Evolutionary conservation across 2,797 vertebrate genomes (phyloP), one percentile per base, ranked within the genome.

Genomic region (Hydrocynus forskahlii): DNA sequence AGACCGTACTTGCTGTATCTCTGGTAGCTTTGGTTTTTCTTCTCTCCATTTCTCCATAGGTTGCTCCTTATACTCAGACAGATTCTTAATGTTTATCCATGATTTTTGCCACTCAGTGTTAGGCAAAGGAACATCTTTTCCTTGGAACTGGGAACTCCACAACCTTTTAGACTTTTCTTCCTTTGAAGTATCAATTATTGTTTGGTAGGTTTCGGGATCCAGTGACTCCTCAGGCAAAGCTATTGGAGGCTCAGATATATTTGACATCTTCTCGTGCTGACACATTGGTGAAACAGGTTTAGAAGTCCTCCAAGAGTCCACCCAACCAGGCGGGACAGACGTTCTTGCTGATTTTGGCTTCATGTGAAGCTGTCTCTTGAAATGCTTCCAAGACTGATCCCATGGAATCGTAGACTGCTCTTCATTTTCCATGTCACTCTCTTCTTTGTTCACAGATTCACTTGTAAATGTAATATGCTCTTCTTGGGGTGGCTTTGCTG

Each of bases 51-150:
- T 35, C 45, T 74, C 48, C 13, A 63, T 13, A n/a, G 21, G 2
- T 21, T 64, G 80, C 55, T 75, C 57, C 29, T 66, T 70, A 19
- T 78, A 60, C 19, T 80, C 88, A 54, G 82, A 88, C 17, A 84
- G 81, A 77, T 90, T 92, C 74, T 92, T 92, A n/a, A 80, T 76
- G 7, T 88, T 74, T 64, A 86, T 63, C 91, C 91, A 92, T 45
- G 91, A 91, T 60, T 85, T 84, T 19, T n/a, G 81, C 92, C 91
- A 92, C 38, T 92, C 88, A 70, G 21, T 9, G 4, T 50, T 21
- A 62, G 81, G 66, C 6, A 63, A 6, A 9, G n/a, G 35, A 10
- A 84, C 19, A 21, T 82, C 78, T 59, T 84, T 85, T 62, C 35
- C 54, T 6, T 13, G 60, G 1, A 88, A 25, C 19, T 88, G 78